Conservation (phyloP, 2,113 vertebrate genomes). For the Mixornis gularis region DNA sequence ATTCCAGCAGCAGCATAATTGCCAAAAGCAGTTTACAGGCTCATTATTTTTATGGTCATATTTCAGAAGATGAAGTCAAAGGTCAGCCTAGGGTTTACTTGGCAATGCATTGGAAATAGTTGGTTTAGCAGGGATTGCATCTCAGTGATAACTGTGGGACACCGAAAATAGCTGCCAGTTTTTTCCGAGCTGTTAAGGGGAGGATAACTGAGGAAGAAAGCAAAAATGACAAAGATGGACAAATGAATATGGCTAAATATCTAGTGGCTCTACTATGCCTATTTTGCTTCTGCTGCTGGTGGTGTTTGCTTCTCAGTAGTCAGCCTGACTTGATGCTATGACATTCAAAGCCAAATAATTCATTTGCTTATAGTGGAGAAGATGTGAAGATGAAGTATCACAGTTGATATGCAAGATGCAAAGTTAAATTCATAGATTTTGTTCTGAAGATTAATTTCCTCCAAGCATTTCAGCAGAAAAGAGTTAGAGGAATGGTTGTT, state of each 20-base stretch:
- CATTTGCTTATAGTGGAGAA: background rate
- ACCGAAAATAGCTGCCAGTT: constrained; percentile 6
- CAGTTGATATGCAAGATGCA: background rate
- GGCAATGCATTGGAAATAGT: constrained; percentile 36
- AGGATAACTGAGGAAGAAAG: background rate
- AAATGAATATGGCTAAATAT: background rate
- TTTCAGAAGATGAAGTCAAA: constrained; percentile 77
- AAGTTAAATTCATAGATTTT: background rate
- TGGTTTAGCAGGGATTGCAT: constrained; percentile 66
- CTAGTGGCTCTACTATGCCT: background rate
- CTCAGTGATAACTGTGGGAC: constrained; percentile 31
- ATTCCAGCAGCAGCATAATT: constrained; percentile 80
- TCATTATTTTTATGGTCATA: constrained; percentile 77
- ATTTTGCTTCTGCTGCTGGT: background rate
- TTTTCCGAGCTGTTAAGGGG: background rate
- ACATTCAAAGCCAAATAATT: background rate
- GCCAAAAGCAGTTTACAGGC: constrained; percentile 79
- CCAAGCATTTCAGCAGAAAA: background rate
- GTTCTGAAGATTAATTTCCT: background rate
- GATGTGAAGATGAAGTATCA: background rate
- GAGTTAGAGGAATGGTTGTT: background rate
- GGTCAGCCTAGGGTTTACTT: constrained; percentile 71
- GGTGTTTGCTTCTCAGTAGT: background rate
- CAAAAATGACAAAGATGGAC: background rate
- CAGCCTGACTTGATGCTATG: background rate